Conservation (phyloP, 2,888 invertebrate genomes). For the Drosophila incognita region DNA sequence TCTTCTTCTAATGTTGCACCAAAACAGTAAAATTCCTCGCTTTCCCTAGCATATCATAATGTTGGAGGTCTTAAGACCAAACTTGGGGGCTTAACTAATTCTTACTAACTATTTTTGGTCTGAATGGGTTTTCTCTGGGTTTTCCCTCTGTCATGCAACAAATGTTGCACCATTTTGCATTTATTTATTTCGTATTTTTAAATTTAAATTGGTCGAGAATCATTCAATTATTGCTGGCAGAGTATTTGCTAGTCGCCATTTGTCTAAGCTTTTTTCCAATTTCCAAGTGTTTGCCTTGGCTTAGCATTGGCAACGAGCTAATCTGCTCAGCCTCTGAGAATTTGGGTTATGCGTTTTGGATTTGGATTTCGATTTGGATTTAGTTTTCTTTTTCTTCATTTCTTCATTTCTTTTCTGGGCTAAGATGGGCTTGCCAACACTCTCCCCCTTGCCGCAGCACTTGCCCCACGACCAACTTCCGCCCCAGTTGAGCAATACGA, state of each 20-base stretch:
- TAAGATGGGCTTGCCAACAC: slow-evolving; percentile 39
- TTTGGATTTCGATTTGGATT: slow-evolving; percentile 25
- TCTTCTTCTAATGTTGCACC: no score
- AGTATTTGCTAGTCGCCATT: neutral
- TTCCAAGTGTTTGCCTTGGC: neutral
- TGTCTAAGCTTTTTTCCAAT: no score
- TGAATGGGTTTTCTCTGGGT: no score
- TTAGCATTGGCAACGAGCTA: slow-evolving; percentile 1
- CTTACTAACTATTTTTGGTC: no score
- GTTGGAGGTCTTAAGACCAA: no score
- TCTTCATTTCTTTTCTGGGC: slow-evolving; percentile 20
- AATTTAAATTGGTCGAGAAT: neutral
- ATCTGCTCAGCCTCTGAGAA: slow-evolving; percentile 17
- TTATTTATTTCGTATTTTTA: no score
- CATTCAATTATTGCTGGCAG: neutral
- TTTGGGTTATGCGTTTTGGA: slow-evolving; percentile 24
- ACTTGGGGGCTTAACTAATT: no score
- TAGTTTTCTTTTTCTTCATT: neutral
- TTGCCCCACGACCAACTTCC: neutral
- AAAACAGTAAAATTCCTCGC: no score
- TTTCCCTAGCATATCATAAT: no score
- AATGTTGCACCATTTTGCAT: no score
- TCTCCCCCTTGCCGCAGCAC: neutral
- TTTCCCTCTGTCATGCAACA: no score
- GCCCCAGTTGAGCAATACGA: neutral